Conservation (phyloP, 2,113 vertebrate genomes). For the Campylomormyrus numenius region DNA sequence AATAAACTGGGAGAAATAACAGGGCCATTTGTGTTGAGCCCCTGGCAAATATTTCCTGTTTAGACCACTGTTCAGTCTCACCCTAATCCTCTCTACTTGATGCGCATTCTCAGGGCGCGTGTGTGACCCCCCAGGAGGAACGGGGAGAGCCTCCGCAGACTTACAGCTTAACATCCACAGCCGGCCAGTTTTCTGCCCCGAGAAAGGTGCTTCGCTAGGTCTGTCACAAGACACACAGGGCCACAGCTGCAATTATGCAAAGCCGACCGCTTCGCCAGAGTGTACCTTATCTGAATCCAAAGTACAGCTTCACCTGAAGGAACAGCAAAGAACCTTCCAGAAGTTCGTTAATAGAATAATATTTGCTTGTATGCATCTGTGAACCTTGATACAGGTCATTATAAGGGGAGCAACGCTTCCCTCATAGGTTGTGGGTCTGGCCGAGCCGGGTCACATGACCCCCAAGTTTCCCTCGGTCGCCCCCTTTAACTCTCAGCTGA, state of each 20-base stretch:
- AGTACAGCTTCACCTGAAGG: not conserved
- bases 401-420: not conserved
- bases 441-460: not conserved
- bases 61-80: slow-evolving; percentile 31
- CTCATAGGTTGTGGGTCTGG: not conserved
- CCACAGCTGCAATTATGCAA: slow-evolving; percentile 10
- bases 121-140: slow-evolving; percentile 17
- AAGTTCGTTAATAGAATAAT: not conserved
- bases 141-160: slow-evolving; percentile 25
- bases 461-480: not conserved
- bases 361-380: not conserved
- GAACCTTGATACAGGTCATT: not conserved
- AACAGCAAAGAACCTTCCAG: not conserved
- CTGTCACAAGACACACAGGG: not conserved
- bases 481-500: slow-evolving; percentile 17
- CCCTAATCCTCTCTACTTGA: slow-evolving; percentile 26
- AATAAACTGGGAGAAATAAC: slow-evolving; percentile 26
- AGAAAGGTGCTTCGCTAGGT: not conserved
- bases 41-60: slow-evolving; percentile 26
- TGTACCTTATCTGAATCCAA: slow-evolving; percentile 9
- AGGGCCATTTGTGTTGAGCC: slow-evolving; percentile 27
- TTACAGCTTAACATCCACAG: slow-evolving; percentile 25
- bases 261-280: not conserved
- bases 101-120: slow-evolving; percentile 17
- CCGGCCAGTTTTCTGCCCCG: slow-evolving; percentile 19